Conservation (phyloP, 2,113 vertebrate genomes). For the Seriola dumerili region DNA sequence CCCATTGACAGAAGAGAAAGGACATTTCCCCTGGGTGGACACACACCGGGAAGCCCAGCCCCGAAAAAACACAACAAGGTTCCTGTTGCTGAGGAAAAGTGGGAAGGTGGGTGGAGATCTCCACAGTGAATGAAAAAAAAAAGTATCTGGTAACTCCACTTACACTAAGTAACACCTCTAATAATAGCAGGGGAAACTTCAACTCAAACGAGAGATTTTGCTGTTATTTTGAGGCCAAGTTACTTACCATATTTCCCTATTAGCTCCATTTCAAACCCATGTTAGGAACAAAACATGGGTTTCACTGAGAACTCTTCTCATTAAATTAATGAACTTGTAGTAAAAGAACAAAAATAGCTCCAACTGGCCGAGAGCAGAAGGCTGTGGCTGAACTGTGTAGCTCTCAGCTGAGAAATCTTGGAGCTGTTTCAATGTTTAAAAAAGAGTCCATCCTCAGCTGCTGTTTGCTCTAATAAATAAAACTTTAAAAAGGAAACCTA, state of each 20-base stretch:
- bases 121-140: neutral
- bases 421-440: neutral
- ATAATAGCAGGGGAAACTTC: neutral
- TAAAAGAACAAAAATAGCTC: neutral
- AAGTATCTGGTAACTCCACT: neutral
- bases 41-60: neutral
- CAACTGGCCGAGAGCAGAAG: neutral
- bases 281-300: neutral
- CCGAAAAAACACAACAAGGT: slow-evolving; percentile 66
- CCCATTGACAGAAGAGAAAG: slow-evolving; percentile 14
- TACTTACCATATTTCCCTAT: neutral
- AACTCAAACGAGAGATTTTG: neutral
- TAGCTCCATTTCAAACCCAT: neutral
- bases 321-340: neutral
- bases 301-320: neutral
- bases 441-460: neutral
- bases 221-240: neutral
- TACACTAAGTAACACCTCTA: neutral
- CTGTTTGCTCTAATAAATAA: slow-evolving; percentile 13
- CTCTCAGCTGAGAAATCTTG: neutral
- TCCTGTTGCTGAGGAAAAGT: slow-evolving; percentile 57
- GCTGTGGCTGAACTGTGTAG: neutral
- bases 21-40: slow-evolving; percentile 70
- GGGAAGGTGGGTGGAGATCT: neutral
- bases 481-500: slow-evolving; percentile 15